These are phyloP conservation scores for Tanypteryx hageni DNA, from an alignment of 2,888 invertebrate species.

Conservation along the genomic window DNA sequence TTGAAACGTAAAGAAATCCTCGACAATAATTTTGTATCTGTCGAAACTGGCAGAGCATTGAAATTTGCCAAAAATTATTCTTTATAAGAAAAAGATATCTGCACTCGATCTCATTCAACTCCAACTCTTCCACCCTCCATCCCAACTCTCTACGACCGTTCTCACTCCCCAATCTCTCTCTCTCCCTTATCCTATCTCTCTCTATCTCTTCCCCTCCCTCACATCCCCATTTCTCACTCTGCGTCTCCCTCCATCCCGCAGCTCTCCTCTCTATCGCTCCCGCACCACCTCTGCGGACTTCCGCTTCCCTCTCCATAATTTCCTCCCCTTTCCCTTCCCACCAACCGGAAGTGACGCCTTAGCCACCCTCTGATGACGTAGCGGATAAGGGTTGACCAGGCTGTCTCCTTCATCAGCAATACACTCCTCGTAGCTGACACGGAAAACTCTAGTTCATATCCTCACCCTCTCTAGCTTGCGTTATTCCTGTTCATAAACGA, in stretches of 20 bases:
- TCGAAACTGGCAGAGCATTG: too few species aligned
- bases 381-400: conserved; percentile 50
- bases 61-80: too few species aligned
- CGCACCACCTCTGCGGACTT: conserved; percentile 15
- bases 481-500: too few species aligned
- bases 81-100: too few species aligned
- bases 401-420: background rate
- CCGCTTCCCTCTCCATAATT: conserved; percentile 60
- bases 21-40: too few species aligned
- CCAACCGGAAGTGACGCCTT: conserved; percentile 61
- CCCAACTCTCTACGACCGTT: too few species aligned
- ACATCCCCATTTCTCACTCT: background rate
- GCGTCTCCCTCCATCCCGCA: background rate
- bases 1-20: too few species aligned
- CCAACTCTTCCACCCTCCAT: background rate
- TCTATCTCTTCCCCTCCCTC: background rate
- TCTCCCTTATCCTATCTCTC: background rate
- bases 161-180: background rate
- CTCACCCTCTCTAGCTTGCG: background rate
- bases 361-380: conserved; percentile 21
- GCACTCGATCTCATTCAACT: too few species aligned
- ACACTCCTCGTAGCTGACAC: background rate
- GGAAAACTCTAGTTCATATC: background rate
- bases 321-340: background rate
- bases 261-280: conserved; percentile 8